These are phyloP conservation scores for Drosophila diplacantha DNA, from an alignment of 2,888 invertebrate species.

Conservation along the genomic window DNA sequence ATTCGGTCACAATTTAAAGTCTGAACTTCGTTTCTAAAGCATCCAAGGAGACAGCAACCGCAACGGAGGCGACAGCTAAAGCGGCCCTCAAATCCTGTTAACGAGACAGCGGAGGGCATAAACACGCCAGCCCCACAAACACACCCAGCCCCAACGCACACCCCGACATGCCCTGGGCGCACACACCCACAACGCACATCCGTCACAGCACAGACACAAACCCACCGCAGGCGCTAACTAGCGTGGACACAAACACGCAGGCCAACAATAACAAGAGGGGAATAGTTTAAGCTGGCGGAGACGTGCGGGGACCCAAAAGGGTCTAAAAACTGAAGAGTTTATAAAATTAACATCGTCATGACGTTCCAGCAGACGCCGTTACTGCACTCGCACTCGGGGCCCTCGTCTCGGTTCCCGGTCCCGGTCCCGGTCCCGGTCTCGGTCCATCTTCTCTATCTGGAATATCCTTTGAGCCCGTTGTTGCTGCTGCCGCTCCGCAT, in stretches of 20 bases:
- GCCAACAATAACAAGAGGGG: constrained; percentile 35
- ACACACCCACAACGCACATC: constrained; percentile 24
- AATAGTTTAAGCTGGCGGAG: constrained; percentile 13
- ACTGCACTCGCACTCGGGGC: constrained; percentile 7
- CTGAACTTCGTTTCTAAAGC: constrained; percentile 18
- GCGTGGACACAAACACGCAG: constrained; percentile 41
- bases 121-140: constrained; percentile 12
- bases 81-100: constrained; percentile 51
- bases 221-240: constrained; percentile 38
- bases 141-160: neutral
- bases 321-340: constrained; percentile 60
- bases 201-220: constrained; percentile 42
- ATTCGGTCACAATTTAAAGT: constrained; percentile 4
- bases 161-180: neutral
- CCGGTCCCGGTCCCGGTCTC: neutral
- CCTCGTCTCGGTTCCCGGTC: constrained; percentile 1
- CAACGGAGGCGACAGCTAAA: constrained; percentile 35
- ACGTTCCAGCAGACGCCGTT: constrained; percentile 46
- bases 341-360: constrained; percentile 73
- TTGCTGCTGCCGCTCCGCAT: constrained; percentile 41
- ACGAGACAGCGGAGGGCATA: constrained; percentile 24
- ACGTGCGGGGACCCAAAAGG: constrained; percentile 2
- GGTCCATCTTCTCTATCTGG: constrained; percentile 5
- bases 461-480: constrained; percentile 42
- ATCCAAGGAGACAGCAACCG: constrained; percentile 28